Base-by-base conservation (phyloP, 2,113 vertebrate genomes). In the Notiomystis cincta region DNA sequence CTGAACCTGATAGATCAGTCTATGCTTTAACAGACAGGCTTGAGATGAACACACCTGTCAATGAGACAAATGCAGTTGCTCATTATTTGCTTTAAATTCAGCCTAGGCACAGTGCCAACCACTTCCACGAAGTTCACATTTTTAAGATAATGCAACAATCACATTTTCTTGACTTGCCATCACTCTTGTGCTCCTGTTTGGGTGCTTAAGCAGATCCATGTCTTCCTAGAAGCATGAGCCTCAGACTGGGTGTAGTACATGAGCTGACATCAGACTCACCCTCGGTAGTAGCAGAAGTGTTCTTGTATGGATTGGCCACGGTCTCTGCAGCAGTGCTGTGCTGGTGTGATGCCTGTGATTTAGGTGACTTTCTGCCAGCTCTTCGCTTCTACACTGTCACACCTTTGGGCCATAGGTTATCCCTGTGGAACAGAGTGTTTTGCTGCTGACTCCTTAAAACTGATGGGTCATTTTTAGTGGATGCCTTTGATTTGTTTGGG, bases 311-410 rank as follows among this genome's bases (percentile, higher is more conserved):
- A 11, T 64, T 51, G 70, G 70, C 51, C 73, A 33, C 0, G 2
- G 5, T 65, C 19, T 65, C 21, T 27, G 48, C 53, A 67, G 31
- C 35, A 35, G 20, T 13, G 42, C 53, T 65, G 14, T 3, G 44
- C 42, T 79, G 73, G 4, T 47, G 23, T 12, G 22, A 40, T 22
- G 23, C 6, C 16, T 54, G 13, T 21, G 53, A 25, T 56, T 51
- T 47, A 16, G 25, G 30, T 67, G 0, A 11, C 56, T 64, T 67
- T 71, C 79, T 88, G 48, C 2, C 0, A 65, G 9, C 20, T 21
- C 7, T 40, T 82, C 0, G 0, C 27, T 56, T 67, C 27, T 76
- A 81, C 62, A 86, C 54, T 11, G 1, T 40, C 0, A 0, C 48
- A 3, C 9, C 10, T 51, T 88, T 60, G 18, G 77, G 58, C n/a